phyloP scores from a whole-genome alignment of 37 sponge, comb jelly and placozoan species.

The Ephydatia muelleri region DNA sequence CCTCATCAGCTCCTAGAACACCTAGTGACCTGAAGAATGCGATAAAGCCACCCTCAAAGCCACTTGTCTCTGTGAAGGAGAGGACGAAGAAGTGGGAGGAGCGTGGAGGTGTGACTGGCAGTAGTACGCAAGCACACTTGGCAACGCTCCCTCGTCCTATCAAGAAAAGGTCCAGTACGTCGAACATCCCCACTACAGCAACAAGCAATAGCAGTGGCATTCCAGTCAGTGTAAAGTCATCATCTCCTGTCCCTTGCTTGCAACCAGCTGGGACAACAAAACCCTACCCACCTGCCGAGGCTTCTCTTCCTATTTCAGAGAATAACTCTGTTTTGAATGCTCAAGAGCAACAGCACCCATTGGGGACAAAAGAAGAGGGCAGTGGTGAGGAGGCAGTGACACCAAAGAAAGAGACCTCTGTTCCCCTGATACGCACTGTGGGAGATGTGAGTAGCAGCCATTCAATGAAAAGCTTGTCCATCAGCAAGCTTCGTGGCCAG shows the following conservation, averaged over 20 bases:
- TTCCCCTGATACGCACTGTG: not conserved
- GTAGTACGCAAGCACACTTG: not conserved
- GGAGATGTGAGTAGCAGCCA: not conserved
- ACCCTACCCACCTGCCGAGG: not conserved
- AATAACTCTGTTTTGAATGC: not conserved
- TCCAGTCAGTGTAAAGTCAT: not conserved
- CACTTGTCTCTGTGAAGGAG: slow-evolving; percentile 31
- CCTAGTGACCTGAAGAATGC: not conserved
- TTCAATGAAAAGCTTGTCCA: not conserved
- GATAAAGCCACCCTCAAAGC: not conserved
- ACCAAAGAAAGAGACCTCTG: not conserved
- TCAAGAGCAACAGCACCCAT: not conserved
- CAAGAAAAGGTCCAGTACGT: not conserved
- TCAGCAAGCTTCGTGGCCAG: slow-evolving; percentile 3
- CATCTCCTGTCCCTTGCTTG: not conserved
- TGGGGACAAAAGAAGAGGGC: not conserved
- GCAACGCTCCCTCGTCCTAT: not conserved
- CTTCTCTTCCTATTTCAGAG: not conserved
- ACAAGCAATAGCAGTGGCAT: not conserved
- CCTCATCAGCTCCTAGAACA: not conserved
- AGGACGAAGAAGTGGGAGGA: slow-evolving; percentile 48
- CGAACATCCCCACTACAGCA: not conserved
- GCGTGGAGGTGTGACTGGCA: slow-evolving; percentile 30
- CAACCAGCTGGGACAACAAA: not conserved
- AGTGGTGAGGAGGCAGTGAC: not conserved